Percentiles rank a stretch among this genome's conserved stretches.
phyloP scores from a whole-genome alignment of 2,888 invertebrate genomes.

The Tryphoninae sp. region DNA sequence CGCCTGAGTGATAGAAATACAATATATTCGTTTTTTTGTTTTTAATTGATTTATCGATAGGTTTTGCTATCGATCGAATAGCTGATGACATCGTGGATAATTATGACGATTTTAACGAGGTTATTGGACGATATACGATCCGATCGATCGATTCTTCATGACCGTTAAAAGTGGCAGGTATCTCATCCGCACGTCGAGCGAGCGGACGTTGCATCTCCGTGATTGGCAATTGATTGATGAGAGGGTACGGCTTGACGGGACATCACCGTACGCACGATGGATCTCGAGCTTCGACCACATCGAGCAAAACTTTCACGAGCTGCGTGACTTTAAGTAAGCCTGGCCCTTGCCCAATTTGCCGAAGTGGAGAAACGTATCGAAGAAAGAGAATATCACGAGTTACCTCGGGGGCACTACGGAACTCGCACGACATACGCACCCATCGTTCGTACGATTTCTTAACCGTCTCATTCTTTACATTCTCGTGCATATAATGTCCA shows the following conservation, averaged over 20 bases:
- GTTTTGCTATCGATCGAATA: neutral
- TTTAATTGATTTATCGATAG: neutral
- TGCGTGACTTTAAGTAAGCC: constrained; percentile 66
- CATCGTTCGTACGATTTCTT: constrained; percentile 31
- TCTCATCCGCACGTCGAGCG: neutral
- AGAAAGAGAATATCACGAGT: neutral
- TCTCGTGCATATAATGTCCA: neutral
- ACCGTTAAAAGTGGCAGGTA: neutral
- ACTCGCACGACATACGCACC: constrained; percentile 30
- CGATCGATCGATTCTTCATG: neutral
- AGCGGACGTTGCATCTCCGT: constrained; percentile 55
- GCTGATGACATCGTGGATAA: neutral
- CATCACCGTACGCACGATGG: constrained; percentile 66
- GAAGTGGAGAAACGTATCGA: constrained; percentile 62
- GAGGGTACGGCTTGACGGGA: constrained; percentile 63
- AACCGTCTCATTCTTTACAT: constrained; percentile 15
- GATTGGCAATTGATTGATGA: constrained; percentile 62
- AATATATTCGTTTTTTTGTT: neutral
- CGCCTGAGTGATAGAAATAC: neutral
- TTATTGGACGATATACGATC: neutral
- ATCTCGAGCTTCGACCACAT: constrained; percentile 63
- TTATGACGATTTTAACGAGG: neutral
- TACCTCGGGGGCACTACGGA: constrained; percentile 21
- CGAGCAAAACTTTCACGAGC: constrained; percentile 69
- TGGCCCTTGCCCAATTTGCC: constrained; percentile 64